A percentile compares a stretch with the other conserved stretches of the same genome.
Conservation (phyloP, 2,113 vertebrate species). For the Grammomys dolichurus region DNA sequence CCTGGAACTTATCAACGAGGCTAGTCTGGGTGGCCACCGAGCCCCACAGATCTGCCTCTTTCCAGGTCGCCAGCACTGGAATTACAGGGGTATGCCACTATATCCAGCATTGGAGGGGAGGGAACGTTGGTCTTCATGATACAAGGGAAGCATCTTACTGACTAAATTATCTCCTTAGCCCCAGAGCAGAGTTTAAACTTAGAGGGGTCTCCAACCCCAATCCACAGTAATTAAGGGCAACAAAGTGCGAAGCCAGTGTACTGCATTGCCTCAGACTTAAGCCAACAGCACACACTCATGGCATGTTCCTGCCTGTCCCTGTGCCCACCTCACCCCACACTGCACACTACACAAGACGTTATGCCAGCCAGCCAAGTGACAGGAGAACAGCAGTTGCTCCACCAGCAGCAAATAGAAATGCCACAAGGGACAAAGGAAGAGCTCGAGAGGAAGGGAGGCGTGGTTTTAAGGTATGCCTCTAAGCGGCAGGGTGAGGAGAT, state of each 20-base stretch:
- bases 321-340: not conserved
- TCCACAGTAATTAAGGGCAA: not conserved
- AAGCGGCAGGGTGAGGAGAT: not conserved
- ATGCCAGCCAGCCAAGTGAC: not conserved
- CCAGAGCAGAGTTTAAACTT: not conserved
- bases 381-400: not conserved
- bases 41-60: not conserved
- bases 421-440: not conserved
- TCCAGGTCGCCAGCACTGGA: not conserved
- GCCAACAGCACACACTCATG: not conserved
- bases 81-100: not conserved
- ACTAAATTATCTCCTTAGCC: not conserved
- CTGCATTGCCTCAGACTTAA: not conserved
- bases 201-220: not conserved
- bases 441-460: not conserved
- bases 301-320: not conserved
- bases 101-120: not conserved
- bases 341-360: not conserved
- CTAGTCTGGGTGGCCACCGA: not conserved
- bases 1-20: not conserved
- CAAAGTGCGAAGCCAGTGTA: not conserved
- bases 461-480: not conserved
- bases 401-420: not conserved
- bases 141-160: not conserved
- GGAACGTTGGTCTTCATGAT: not conserved